Evolutionary conservation across 2,113 vertebrate species (phyloP).

Genomic region (Crocuta crocuta): DNA sequence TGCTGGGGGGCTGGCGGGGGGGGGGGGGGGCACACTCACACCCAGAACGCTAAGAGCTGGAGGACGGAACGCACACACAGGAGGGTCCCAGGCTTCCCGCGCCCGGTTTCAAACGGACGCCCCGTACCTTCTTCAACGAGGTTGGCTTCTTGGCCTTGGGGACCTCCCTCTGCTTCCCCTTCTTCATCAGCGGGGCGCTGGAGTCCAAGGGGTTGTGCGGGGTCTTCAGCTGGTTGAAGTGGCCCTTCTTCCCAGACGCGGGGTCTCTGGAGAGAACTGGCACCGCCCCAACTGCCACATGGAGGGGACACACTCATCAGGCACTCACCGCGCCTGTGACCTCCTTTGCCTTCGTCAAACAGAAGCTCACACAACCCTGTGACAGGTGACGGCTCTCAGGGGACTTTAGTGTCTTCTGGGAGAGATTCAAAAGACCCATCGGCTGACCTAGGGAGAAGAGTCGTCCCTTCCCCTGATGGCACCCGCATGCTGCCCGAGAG

Average conservation of each 20-base stretch:
- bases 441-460: neutral
- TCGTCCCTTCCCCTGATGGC: neutral
- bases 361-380: neutral
- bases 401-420: neutral
- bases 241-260: slow-evolving; percentile 84
- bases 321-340: no score
- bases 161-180: slow-evolving; percentile 97
- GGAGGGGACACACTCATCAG: neutral
- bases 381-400: neutral
- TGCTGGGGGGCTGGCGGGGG: no score
- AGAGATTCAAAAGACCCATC: neutral
- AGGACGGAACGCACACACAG: neutral
- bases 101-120: fast-evolving
- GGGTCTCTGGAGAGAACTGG: slow-evolving; percentile 92
- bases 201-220: slow-evolving; percentile 98
- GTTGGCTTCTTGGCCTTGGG: slow-evolving; percentile 98
- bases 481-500: no score
- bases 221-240: slow-evolving; percentile 88
- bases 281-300: slow-evolving; percentile 91
- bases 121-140: slow-evolving; percentile 93
- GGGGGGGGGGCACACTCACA: neutral
- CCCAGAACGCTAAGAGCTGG: no score
- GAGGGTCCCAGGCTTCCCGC: fast-evolving
- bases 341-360: neutral
- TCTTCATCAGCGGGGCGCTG: slow-evolving; percentile 95